These are phyloP conservation scores for Drosophila nigrodunni DNA, from an alignment of 1,140 invertebrate species.

Conservation along the genomic window DNA sequence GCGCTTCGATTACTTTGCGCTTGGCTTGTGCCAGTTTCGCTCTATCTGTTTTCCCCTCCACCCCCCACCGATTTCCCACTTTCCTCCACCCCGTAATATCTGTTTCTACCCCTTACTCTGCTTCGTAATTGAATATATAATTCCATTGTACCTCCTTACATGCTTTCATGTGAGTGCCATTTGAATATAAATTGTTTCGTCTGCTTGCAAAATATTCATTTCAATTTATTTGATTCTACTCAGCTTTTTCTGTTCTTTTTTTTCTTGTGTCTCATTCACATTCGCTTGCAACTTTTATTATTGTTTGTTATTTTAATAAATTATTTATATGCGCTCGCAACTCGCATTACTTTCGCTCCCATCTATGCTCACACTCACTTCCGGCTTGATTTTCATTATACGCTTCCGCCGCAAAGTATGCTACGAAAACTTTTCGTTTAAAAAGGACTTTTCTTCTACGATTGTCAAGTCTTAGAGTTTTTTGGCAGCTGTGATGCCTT, in stretches of 20 bases:
- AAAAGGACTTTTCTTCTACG: neutral
- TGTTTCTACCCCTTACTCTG: constrained; percentile 12
- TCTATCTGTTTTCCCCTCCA: neutral
- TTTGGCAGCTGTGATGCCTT: constrained; percentile 16
- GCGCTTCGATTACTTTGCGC: constrained; percentile 79
- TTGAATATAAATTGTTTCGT: constrained; percentile 84
- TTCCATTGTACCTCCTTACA: constrained; percentile 60
- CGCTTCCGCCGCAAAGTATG: constrained; percentile 53
- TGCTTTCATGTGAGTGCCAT: constrained; percentile 53
- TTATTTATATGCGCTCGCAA: constrained; percentile 68
- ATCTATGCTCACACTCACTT: constrained; percentile 31
- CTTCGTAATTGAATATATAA: constrained; percentile 82
- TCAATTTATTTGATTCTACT: constrained; percentile 72
- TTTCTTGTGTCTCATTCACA: constrained; percentile 25
- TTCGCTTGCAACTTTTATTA: constrained; percentile 28
- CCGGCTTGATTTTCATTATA: constrained; percentile 49
- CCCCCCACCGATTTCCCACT: constrained; percentile 18
- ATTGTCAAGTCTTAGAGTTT: constrained; percentile 2
- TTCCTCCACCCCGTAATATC: neutral
- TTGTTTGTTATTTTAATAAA: constrained; percentile 72
- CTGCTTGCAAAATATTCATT: constrained; percentile 80
- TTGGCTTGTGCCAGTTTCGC: constrained; percentile 71
- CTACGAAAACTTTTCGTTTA: constrained; percentile 31
- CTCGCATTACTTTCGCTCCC: constrained; percentile 11
- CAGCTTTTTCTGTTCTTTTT: constrained; percentile 30